Evolutionary conservation across 2,888 invertebrate species (phyloP).

Genomic region (Rhingia campestris): DNA sequence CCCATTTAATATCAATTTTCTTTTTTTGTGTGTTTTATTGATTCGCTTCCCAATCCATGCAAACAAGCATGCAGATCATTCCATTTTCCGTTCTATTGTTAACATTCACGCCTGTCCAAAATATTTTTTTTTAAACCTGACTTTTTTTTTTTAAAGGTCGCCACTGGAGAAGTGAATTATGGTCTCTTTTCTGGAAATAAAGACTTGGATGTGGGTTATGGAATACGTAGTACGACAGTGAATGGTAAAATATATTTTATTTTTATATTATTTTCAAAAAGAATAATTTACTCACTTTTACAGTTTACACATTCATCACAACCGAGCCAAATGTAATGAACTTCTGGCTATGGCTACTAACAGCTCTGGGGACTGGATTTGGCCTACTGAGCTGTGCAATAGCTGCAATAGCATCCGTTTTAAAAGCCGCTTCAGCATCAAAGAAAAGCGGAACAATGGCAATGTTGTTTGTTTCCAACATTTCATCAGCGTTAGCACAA

Average conservation of each 20-base stretch:
- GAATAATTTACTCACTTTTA: not conserved
- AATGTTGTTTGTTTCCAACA: slow-evolving; percentile 80
- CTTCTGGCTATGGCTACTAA: slow-evolving; percentile 82
- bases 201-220: slow-evolving; percentile 91
- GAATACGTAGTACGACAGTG: slow-evolving; percentile 89
- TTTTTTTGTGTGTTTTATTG: too few species aligned
- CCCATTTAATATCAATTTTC: too few species aligned
- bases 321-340: slow-evolving; percentile 80
- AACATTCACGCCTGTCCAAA: too few species aligned
- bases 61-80: too few species aligned
- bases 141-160: slow-evolving; percentile 74
- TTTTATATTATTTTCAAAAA: not conserved
- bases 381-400: slow-evolving; percentile 81
- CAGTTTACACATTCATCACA: slow-evolving; percentile 80
- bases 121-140: not conserved
- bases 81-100: too few species aligned
- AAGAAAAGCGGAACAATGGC: slow-evolving; percentile 81
- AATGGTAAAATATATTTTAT: slow-evolving; percentile 85
- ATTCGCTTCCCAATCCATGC: too few species aligned
- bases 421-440: slow-evolving; percentile 81
- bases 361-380: slow-evolving; percentile 81
- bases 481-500: slow-evolving; percentile 87
- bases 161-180: slow-evolving; percentile 90
- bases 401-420: slow-evolving; percentile 81
- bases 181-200: slow-evolving; percentile 94